Percentiles rank a stretch among this genome's conserved stretches.
phyloP scores from a whole-genome alignment of 2,888 invertebrate genomes.

The Lasioglossum vierecki region DNA sequence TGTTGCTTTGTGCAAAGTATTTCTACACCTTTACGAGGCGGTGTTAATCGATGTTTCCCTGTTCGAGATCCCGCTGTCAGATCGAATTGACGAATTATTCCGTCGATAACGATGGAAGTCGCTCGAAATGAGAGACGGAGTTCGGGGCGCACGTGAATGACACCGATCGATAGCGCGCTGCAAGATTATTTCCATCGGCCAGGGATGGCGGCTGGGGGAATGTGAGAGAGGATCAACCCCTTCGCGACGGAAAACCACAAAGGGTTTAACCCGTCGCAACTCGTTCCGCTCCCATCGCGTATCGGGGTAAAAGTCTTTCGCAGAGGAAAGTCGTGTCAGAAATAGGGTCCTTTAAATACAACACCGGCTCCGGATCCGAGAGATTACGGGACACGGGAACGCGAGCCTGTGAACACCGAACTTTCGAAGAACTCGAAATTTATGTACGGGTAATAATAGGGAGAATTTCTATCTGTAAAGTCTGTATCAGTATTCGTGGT shows the following conservation, averaged over 20 bases:
- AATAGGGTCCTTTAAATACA: slow-evolving; percentile 48
- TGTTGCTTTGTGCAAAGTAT: no score
- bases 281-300: background rate
- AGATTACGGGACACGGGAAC: background rate
- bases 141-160: slow-evolving; percentile 10
- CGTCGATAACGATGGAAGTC: background rate
- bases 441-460: background rate
- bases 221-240: slow-evolving; percentile 29
- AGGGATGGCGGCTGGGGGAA: background rate
- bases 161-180: slow-evolving; percentile 23
- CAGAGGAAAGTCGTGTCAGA: slow-evolving; percentile 43
- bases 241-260: slow-evolving; percentile 25
- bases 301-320: slow-evolving; percentile 22
- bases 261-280: slow-evolving; percentile 20
- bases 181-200: slow-evolving; percentile 21
- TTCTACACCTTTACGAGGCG: no score
- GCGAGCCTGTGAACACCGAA: background rate
- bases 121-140: background rate
- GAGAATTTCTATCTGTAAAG: background rate
- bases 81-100: background rate
- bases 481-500: background rate
- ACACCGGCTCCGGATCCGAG: background rate
- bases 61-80: background rate
- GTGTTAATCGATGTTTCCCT: background rate
- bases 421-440: background rate